A percentile compares a stretch with the other conserved stretches of the same genome.
phyloP scores from a whole-genome alignment of 2,797 vertebrate genomes.

The Hippocampus kuda region DNA sequence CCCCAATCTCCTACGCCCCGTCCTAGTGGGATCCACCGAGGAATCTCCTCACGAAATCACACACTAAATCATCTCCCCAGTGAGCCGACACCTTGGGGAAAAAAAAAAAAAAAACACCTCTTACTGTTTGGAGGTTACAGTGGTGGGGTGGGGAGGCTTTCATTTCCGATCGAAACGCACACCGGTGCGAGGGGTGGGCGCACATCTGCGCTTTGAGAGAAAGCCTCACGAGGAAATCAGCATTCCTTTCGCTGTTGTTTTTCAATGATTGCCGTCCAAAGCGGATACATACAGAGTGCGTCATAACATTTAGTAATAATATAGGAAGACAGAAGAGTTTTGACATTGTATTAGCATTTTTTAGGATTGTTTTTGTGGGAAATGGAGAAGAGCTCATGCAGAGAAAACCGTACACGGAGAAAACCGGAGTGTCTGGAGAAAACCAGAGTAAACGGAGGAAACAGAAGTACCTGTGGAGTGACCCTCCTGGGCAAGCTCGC shows the following conservation, averaged over 20 bases:
- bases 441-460: background rate
- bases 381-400: too few species aligned
- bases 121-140: conserved; percentile 18
- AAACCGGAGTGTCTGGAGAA: background rate
- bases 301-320: background rate
- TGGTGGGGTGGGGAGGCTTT: conserved; percentile 23
- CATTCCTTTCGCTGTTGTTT: background rate
- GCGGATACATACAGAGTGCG: background rate
- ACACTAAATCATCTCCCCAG: conserved; percentile 52
- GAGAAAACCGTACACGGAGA: too few species aligned
- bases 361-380: background rate
- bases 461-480: too few species aligned
- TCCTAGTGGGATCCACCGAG: conserved; percentile 48
- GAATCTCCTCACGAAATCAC: conserved; percentile 50
- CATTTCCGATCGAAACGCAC: conserved; percentile 31
- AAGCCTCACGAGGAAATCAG: background rate
- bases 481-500: too few species aligned
- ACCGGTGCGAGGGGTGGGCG: background rate
- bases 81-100: conserved; percentile 40
- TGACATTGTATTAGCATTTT: background rate
- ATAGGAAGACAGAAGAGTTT: background rate
- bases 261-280: background rate
- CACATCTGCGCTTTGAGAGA: conserved; percentile 1
- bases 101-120: conserved; percentile 24
- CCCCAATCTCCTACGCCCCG: conserved; percentile 29